phyloP scores from a whole-genome alignment of 2,797 vertebrate species.

The Sebastes iracundus region DNA sequence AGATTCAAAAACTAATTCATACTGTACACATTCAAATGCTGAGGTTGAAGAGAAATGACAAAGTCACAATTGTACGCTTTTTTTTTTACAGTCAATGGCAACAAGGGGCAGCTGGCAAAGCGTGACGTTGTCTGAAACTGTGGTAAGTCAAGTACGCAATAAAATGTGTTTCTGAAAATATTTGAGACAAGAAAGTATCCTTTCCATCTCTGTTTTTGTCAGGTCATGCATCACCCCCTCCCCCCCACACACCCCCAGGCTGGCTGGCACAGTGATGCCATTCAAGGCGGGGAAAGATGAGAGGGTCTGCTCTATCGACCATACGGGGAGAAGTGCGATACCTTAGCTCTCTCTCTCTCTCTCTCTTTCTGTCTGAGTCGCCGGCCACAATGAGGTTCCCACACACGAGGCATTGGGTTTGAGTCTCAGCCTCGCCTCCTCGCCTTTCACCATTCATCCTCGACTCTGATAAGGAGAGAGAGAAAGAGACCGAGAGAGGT shows the following conservation, averaged over 20 bases:
- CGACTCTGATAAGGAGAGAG: conserved; percentile 56
- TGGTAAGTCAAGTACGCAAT: neutral
- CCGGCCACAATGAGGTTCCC: conserved; percentile 75
- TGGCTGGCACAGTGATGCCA: conserved; percentile 59
- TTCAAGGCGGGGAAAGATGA: conserved; percentile 69
- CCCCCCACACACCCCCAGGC: neutral
- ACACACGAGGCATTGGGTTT: conserved; percentile 78
- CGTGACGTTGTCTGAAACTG: neutral
- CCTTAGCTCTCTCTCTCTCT: conserved; percentile 40
- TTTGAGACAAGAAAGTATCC: conserved; percentile 34
- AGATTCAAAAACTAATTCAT: neutral
- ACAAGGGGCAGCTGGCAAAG: neutral
- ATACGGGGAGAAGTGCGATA: conserved; percentile 55
- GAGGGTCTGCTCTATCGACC: conserved; percentile 71
- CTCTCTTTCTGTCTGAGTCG: conserved; percentile 32
- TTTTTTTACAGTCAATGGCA: neutral
- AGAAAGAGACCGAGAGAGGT: conserved; percentile 32
- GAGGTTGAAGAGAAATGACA: neutral
- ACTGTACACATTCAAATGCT: neutral
- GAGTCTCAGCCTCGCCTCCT: conserved; percentile 72
- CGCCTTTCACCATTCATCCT: conserved; percentile 78
- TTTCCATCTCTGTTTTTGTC: conserved; percentile 38
- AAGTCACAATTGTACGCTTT: neutral
- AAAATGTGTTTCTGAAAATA: conserved; percentile 19
- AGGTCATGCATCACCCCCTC: conserved; percentile 51